phyloP scores from a whole-genome alignment of 2,797 vertebrate species.

The Notolabrus celidotus region DNA sequence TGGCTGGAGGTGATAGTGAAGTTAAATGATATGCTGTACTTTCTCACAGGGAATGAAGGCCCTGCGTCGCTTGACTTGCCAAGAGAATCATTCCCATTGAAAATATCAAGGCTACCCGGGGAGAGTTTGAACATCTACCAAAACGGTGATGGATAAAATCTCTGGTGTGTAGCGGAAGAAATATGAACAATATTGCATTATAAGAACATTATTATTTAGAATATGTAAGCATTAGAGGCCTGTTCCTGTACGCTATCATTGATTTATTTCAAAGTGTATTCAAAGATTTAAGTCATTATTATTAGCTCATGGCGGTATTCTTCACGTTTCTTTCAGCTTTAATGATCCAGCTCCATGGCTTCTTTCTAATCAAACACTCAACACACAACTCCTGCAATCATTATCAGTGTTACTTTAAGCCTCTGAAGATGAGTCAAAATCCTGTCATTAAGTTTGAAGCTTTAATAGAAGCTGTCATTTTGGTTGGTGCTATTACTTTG shows the following conservation, averaged over 20 bases:
- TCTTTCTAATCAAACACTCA: slow-evolving; percentile 18
- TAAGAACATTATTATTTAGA: slow-evolving; percentile 3
- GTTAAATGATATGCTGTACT: slow-evolving; percentile 41
- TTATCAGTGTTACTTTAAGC: slow-evolving; percentile 10
- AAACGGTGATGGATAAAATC: slow-evolving; percentile 15
- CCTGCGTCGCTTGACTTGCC: slow-evolving; percentile 25
- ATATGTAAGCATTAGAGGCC: not conserved
- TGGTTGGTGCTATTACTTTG: no score
- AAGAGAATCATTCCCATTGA: slow-evolving; percentile 31
- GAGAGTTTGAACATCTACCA: not conserved
- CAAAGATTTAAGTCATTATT: slow-evolving; percentile 15
- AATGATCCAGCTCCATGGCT: slow-evolving; percentile 30
- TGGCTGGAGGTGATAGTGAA: not conserved
- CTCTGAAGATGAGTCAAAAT: slow-evolving; percentile 6
- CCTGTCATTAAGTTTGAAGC: not conserved
- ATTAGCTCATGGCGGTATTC: slow-evolving; percentile 4
- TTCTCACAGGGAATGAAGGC: slow-evolving; percentile 29
- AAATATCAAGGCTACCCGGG: slow-evolving; percentile 9
- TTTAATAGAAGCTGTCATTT: slow-evolving; percentile 21
- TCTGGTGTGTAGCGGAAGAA: not conserved
- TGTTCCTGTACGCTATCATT: not conserved
- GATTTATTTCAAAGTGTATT: slow-evolving; percentile 21
- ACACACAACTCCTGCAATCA: slow-evolving; percentile 9
- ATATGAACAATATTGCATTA: slow-evolving; percentile 11
- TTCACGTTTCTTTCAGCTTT: slow-evolving; percentile 27